Evolutionary conservation across 2,888 invertebrate genomes (phyloP).

Genomic region (Polydesmus complanatus): DNA sequence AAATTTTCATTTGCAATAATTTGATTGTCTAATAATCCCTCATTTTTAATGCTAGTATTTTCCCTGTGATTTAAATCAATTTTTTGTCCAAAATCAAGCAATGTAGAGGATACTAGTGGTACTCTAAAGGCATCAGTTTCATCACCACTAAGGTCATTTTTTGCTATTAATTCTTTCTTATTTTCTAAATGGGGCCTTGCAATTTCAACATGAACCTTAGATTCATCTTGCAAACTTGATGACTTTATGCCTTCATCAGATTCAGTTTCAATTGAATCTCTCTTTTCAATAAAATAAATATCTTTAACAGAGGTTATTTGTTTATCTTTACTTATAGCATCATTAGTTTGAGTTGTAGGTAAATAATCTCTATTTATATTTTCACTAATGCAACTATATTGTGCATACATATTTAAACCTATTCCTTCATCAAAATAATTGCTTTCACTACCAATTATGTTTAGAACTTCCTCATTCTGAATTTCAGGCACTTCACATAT

Average conservation of each 20-base stretch:
- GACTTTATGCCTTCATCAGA: constrained; percentile 6
- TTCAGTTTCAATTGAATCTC: background rate
- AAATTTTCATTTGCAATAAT: background rate
- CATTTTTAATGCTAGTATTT: no score
- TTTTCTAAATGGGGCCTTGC: background rate
- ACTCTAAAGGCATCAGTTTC: no score
- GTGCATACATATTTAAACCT: background rate
- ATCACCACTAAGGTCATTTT: background rate
- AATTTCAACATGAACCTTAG: background rate
- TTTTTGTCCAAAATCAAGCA: no score
- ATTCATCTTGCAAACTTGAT: constrained; percentile 3
- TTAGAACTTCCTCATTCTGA: background rate
- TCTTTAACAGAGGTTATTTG: background rate
- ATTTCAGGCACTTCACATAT: constrained; percentile 1
- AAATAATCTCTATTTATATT: background rate
- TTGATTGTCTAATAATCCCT: no score
- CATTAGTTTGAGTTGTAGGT: background rate
- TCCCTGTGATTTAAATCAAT: no score
- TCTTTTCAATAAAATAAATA: background rate
- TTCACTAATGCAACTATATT: background rate
- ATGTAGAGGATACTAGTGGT: no score
- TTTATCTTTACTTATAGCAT: background rate
- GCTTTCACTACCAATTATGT: background rate
- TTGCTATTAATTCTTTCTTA: background rate
- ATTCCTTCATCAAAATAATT: constrained; percentile 6